phyloP scores from a whole-genome alignment of 2,888 invertebrate genomes.

The Lepeophtheirus nordmannii region DNA sequence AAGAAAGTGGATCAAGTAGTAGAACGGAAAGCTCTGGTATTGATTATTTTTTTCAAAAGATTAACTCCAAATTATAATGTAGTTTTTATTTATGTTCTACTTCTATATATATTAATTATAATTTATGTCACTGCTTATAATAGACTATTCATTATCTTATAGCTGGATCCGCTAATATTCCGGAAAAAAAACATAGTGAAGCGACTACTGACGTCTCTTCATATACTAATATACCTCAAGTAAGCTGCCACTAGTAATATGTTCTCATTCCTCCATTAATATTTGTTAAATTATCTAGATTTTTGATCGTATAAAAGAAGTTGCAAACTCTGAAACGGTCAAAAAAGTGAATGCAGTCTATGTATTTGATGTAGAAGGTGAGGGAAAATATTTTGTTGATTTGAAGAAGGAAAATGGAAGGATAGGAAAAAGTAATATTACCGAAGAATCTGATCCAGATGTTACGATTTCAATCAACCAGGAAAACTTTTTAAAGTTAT shows the following conservation, averaged over 20 bases:
- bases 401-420: slow-evolving; percentile 8
- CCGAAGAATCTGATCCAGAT: background rate
- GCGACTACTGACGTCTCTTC: background rate
- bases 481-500: slow-evolving; percentile 5
- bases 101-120: too few species aligned
- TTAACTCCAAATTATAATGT: too few species aligned
- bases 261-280: background rate
- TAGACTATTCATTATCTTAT: background rate
- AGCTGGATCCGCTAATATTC: background rate
- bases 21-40: background rate
- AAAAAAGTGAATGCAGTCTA: slow-evolving; percentile 27
- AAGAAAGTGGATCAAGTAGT: too few species aligned
- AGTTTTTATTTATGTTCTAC: too few species aligned
- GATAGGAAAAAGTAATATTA: background rate
- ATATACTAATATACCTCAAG: slow-evolving; percentile 12
- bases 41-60: background rate
- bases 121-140: background rate
- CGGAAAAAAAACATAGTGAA: background rate
- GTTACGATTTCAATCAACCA: slow-evolving; percentile 8
- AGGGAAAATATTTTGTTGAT: slow-evolving; percentile 15
- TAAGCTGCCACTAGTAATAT: background rate
- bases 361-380: slow-evolving; percentile 16
- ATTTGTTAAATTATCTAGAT: background rate
- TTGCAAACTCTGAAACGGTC: slow-evolving; percentile 26
- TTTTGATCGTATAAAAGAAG: background rate